phyloP scores from a whole-genome alignment of 1,140 invertebrate genomes.

The Apis dorsata region DNA sequence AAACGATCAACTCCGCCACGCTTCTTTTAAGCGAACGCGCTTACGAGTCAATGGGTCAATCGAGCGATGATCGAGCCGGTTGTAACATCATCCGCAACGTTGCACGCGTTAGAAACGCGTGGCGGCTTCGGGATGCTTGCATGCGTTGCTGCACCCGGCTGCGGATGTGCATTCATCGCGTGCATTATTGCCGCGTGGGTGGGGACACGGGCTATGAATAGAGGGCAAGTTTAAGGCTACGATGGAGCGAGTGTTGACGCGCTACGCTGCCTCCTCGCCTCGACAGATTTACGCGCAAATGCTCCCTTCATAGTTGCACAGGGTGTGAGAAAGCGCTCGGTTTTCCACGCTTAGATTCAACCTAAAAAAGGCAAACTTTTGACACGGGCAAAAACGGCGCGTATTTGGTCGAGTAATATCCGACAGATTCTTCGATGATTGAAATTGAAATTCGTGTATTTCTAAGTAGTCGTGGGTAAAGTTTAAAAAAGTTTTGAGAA shows the following conservation, averaged over 20 bases:
- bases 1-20: neutral
- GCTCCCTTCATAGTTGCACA: neutral
- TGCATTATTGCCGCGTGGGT: conserved; percentile 63
- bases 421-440: too few species aligned
- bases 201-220: conserved; percentile 67
- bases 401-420: too few species aligned
- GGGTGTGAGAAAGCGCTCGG: too few species aligned
- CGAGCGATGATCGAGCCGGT: conserved; percentile 8
- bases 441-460: too few species aligned
- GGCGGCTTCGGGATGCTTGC: conserved; percentile 27
- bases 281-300: conserved; percentile 67
- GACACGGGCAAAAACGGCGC: too few species aligned
- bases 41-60: conserved; percentile 39
- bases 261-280: conserved; percentile 18
- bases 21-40: neutral
- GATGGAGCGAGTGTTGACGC: conserved; percentile 40
- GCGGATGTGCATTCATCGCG: conserved; percentile 65
- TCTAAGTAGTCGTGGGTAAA: too few species aligned
- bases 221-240: conserved; percentile 70
- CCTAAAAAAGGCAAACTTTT: too few species aligned
- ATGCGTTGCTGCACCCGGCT: conserved; percentile 40
- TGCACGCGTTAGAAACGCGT: conserved; percentile 21
- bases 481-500: too few species aligned
- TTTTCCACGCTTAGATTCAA: too few species aligned
- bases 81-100: conserved; percentile 29